These are phyloP conservation scores for Platichthys flesus DNA, from an alignment of 2,113 vertebrate species.

Conservation along the genomic window DNA sequence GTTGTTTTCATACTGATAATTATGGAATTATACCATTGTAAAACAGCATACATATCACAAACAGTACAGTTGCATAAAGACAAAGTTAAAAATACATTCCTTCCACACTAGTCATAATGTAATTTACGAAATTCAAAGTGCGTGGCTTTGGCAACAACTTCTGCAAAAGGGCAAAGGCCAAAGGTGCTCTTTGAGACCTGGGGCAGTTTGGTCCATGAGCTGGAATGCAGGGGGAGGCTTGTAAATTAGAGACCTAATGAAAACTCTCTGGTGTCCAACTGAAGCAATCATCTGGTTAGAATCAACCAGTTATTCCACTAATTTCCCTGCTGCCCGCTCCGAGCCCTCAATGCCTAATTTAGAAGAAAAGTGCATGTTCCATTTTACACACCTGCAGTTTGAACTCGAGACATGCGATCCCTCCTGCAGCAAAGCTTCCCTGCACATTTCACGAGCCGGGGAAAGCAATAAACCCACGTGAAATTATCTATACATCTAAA, in stretches of 20 bases:
- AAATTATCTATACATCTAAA: not conserved
- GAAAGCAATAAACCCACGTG: conserved; percentile 42
- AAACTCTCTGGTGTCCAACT: conserved; percentile 94
- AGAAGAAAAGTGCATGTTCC: conserved; percentile 92
- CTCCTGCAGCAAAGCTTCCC: conserved; percentile 44
- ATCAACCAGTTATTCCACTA: conserved; percentile 99
- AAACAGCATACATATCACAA: conserved; percentile 4
- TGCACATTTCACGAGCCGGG: conserved; percentile 31
- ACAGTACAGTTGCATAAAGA: conserved; percentile 5
- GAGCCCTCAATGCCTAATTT: conserved; percentile 96
- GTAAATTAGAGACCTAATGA: conserved; percentile 99
- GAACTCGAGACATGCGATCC: conserved; percentile 75
- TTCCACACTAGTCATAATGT: conserved; percentile 10
- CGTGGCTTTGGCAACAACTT: conserved; percentile 38
- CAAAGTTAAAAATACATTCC: not conserved
- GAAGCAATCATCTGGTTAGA: conserved; percentile 99
- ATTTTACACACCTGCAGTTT: conserved; percentile 94
- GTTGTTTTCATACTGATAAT: not conserved
- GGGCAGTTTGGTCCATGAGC: conserved; percentile 83
- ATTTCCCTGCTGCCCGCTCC: conserved; percentile 92
- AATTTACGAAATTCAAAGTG: conserved; percentile 44
- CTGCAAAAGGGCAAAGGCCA: conserved; percentile 76
- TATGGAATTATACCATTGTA: not conserved
- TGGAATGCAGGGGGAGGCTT: conserved; percentile 94
- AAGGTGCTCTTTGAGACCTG: conserved; percentile 86